phyloP scores from a whole-genome alignment of 2,797 vertebrate species.

The Varecia variegata region DNA sequence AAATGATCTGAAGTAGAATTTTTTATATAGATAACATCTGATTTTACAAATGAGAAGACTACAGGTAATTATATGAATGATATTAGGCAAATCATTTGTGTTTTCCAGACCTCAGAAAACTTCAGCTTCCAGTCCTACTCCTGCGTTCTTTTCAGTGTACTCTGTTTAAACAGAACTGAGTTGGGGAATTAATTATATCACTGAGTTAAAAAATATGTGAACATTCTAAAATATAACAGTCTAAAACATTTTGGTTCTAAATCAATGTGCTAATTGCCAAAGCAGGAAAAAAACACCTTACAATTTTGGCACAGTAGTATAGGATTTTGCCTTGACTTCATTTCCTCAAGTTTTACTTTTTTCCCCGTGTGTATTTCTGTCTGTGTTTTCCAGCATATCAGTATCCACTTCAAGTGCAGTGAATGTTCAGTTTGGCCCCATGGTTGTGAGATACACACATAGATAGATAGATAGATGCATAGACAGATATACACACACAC shows the following conservation, averaged over 20 bases:
- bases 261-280: background rate
- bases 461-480: no score
- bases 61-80: no score
- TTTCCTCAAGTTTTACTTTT: background rate
- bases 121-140: background rate
- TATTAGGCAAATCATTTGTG: fast-evolving
- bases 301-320: background rate
- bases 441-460: background rate
- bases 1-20: background rate
- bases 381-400: background rate
- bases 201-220: background rate
- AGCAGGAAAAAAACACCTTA: background rate
- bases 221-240: background rate
- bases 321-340: background rate
- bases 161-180: background rate
- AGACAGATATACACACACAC: no score
- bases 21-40: background rate
- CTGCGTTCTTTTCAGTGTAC: background rate
- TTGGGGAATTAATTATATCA: background rate
- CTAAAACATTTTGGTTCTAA: background rate
- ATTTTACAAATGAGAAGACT: background rate
- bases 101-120: background rate
- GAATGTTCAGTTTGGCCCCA: background rate
- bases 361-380: fast-evolving
- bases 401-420: background rate